Evolutionary conservation across 2,888 invertebrate genomes (phyloP).

Genomic region (Phrixothrix hirtus): DNA sequence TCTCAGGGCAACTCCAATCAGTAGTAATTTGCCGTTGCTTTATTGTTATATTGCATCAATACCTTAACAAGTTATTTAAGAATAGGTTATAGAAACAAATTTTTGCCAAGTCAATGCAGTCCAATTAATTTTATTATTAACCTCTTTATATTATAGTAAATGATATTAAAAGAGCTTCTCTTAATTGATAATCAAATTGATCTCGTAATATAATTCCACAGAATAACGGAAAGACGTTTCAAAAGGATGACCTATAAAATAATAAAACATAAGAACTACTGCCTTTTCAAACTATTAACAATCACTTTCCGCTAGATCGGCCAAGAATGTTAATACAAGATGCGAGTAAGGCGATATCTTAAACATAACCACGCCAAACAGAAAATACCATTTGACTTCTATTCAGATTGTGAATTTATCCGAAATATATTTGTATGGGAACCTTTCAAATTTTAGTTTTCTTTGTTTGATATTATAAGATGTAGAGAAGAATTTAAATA

Average conservation of each 20-base stretch:
- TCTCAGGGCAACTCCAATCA: constrained; percentile 26
- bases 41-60: no score
- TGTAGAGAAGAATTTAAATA: no score
- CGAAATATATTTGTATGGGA: constrained; percentile 17
- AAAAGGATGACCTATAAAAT: constrained; percentile 8
- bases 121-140: no score
- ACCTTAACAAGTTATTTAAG: no score
- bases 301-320: constrained; percentile 54
- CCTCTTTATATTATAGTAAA: no score
- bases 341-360: constrained; percentile 50
- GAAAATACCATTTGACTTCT: constrained; percentile 44
- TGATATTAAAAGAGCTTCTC: no score
- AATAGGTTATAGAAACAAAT: no score
- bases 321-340: constrained; percentile 54
- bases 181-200: no score
- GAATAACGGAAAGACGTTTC: no score
- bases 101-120: no score
- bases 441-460: background rate
- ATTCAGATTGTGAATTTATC: constrained; percentile 44
- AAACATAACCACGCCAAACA: constrained; percentile 32
- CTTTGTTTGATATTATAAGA: background rate
- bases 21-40: background rate
- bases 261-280: constrained; percentile 50
- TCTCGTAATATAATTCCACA: no score
- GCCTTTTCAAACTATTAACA: constrained; percentile 52